Evolutionary conservation across 2,797 vertebrate species (phyloP), one percentile per base, ranked within the genome.

Genomic region (Oreochromis grahami): DNA sequence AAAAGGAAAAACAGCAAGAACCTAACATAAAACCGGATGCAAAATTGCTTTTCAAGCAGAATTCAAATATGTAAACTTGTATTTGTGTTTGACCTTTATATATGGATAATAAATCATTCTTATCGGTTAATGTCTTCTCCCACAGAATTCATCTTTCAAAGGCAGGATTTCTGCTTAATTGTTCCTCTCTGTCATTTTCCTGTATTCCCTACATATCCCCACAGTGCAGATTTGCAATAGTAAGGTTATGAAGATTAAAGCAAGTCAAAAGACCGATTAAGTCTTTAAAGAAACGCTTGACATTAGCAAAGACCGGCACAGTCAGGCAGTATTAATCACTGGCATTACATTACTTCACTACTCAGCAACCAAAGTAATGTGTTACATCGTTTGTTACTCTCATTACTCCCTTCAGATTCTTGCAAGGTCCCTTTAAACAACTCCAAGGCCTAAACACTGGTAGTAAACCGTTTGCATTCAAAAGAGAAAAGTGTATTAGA

Each of bases 41-140:
- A 77, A 43, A 82, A 38, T 51, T 4, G 74, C 41, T 81, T 85
- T 65, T 52, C 38, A 38, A 32, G 19, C n/a, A 74, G 58, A 79
- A 84, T 78, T 87, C n/a, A 77, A 82, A 86, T 84, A 55, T 29
- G 10, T 50, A 26, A 80, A 85, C 60, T 48, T 80, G 21, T 65
- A 34, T 85, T 83, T 68, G 45, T 36, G 10, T 84, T 81, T 87
- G 88, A 92, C 87, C 90, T 91, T 92, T 92, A 80, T 82, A 32
- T 26, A 52, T 7, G 12, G 76, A 84, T 78, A 45, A 82, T 90
- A 84, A 87, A 83, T 89, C 52, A 87, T 82, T 87, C 78, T 90
- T 88, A 88, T 89, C 81, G 4, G 45, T 81, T 86, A 78, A 84
- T 88, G 87, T 79, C 74, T 79, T 70, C 81, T 52, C 56, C 85